Percentiles rank a stretch among this genome's conserved stretches.
These are phyloP conservation scores for Spodoptera litura DNA, from an alignment of 1,140 invertebrate species.

Conservation along the genomic window DNA sequence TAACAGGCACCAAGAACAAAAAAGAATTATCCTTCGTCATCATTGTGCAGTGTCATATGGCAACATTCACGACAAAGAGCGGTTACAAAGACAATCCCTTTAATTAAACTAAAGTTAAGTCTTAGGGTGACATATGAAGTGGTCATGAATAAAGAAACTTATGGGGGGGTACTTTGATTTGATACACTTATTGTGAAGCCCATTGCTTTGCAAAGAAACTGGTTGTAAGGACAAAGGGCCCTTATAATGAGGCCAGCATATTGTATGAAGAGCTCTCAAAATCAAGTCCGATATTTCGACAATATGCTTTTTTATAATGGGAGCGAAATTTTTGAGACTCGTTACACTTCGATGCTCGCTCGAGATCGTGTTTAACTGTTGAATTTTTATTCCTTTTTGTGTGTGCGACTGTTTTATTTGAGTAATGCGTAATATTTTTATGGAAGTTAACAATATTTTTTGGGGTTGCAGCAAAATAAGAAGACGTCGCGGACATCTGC, in stretches of 20 bases:
- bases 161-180: conserved; percentile 78
- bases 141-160: conserved; percentile 76
- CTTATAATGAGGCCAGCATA: conserved; percentile 84
- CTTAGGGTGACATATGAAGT: conserved; percentile 64
- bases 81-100: conserved; percentile 66
- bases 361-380: conserved; percentile 38
- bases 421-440: neutral
- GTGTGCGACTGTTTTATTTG: conserved; percentile 37
- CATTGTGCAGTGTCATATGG: conserved; percentile 19
- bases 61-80: conserved; percentile 8
- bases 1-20: neutral
- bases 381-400: conserved; percentile 29
- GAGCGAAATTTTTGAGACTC: conserved; percentile 60
- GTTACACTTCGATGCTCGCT: conserved; percentile 51
- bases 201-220: conserved; percentile 80
- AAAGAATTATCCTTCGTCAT: neutral
- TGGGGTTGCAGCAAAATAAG: too few relatives aligned
- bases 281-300: conserved; percentile 67
- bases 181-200: conserved; percentile 83
- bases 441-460: neutral
- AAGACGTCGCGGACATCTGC: too few relatives aligned
- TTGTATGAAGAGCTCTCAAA: conserved; percentile 79
- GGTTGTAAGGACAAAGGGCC: conserved; percentile 84
- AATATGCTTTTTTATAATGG: conserved; percentile 80
- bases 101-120: conserved; percentile 81